These are phyloP conservation scores for Halictus ligatus DNA, from an alignment of 2,888 invertebrate genomes.

Conservation along the genomic window DNA sequence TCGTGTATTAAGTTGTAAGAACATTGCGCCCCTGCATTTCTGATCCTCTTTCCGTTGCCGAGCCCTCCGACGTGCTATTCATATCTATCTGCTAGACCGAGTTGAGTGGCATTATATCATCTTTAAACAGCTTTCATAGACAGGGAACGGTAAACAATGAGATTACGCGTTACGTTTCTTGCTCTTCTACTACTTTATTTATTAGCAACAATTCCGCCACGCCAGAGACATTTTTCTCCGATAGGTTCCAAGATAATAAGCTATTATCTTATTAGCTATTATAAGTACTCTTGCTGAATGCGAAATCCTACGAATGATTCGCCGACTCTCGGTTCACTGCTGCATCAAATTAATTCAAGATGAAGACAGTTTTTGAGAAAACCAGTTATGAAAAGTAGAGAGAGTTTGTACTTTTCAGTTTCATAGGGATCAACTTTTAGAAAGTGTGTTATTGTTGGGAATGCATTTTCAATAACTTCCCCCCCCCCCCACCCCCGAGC, in stretches of 20 bases:
- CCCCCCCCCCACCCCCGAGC: constrained; percentile 30
- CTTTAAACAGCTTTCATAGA: constrained; percentile 48
- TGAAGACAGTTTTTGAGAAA: not conserved
- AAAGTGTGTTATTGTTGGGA: not conserved
- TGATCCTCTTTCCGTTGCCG: constrained; percentile 59
- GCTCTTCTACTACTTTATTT: not conserved
- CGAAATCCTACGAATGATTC: not conserved
- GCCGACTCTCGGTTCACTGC: not conserved
- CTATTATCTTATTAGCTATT: too few species aligned
- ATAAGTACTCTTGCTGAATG: not conserved
- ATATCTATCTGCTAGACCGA: constrained; percentile 24
- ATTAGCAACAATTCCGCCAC: not conserved
- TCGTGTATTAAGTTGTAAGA: constrained; percentile 79
- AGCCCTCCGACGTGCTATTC: constrained; percentile 42
- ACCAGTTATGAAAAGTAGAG: not conserved
- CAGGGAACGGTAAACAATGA: constrained; percentile 28
- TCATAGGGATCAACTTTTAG: not conserved
- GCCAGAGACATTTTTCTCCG: not conserved
- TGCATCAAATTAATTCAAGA: not conserved
- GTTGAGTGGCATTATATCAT: constrained; percentile 36
- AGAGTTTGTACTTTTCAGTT: not conserved
- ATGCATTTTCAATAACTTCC: constrained; percentile 55
- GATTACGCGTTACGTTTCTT: constrained; percentile 22
- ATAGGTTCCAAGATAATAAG: not conserved
- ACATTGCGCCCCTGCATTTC: constrained; percentile 67